These are phyloP conservation scores for Pachypeltis micranthus DNA, from an alignment of 1,140 invertebrate species.

Conservation along the genomic window DNA sequence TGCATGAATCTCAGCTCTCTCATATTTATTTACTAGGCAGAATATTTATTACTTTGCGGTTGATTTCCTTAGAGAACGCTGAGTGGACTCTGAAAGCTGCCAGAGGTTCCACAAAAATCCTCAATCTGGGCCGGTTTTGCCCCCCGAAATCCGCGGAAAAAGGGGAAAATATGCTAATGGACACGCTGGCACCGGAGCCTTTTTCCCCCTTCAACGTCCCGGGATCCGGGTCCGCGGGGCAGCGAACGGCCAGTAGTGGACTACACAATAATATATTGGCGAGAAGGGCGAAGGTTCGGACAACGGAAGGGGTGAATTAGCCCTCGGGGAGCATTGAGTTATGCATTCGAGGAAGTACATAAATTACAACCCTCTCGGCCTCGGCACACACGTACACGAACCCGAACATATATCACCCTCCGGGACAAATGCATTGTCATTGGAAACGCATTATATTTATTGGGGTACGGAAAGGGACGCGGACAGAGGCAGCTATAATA, in stretches of 20 bases:
- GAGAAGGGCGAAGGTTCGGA: background rate
- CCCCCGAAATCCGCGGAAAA: background rate
- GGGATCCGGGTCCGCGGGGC: background rate
- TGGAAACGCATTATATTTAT: conserved; percentile 22
- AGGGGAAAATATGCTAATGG: background rate
- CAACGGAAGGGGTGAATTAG: conserved; percentile 5
- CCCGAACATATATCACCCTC: background rate
- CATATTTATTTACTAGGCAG: too few species aligned
- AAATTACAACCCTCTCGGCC: background rate
- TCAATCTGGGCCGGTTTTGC: too few species aligned
- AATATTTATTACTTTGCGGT: too few species aligned
- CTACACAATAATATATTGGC: background rate
- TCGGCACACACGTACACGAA: too few species aligned
- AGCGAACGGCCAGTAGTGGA: background rate
- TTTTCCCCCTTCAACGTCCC: background rate
- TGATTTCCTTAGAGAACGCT: too few species aligned
- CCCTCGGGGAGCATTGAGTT: conserved; percentile 1
- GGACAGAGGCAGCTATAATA: conserved; percentile 9
- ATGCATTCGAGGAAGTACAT: conserved; percentile 13
- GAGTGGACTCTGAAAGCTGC: too few species aligned
- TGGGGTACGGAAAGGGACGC: background rate
- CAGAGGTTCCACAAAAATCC: too few species aligned
- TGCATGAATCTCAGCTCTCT: too few species aligned
- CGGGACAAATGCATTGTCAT: conserved; percentile 22
- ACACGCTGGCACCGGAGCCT: background rate